Evolutionary conservation across 1,140 invertebrate species (phyloP), one percentile per base, ranked within the genome.

Genomic region (Lordiphosa mommai): DNA sequence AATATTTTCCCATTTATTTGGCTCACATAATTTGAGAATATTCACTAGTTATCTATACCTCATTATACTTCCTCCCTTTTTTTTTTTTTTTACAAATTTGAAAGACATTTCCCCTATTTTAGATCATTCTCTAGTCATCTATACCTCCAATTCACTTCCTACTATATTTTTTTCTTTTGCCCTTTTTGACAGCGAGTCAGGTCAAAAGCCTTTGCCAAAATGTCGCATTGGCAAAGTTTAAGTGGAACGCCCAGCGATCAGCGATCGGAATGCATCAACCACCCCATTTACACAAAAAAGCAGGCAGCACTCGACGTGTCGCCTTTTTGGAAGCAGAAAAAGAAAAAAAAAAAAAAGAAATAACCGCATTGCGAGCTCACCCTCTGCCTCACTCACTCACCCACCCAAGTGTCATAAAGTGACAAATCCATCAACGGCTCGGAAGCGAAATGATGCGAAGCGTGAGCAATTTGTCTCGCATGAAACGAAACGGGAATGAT

Each of bases 351-450:
- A 12, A 12, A 13, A 17, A 2, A 14, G 32, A 29, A 20, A 52
- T 57, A 72, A 67, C 50, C 47, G 66, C 60, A 72, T 44, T 63
- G 57, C 46, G 56, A 13, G 46, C 9, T 29, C 40, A 29, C 6
- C 13, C 1, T 8, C 2, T 8, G 0, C 36, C 13, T 7, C 17
- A 2, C 2, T 30, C 13, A 0, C 16, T 4, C 16, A 34, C 20
- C 48, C 33, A 6, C 46, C 47, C 59, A 47, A 68, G 55, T 65
- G 60, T 46, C 71, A 70, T 76, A 76, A 74, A 76, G 71, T 69
- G 70, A 76, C 72, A 74, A 76, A 76, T 74, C 72, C 71, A 76
- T 76, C 71, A 76, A 68, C 71, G 48, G 71, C 65, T 74, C 71
- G 55, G 51, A 65, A 61, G 66, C 57, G 66, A 74, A 74, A 68